phyloP scores from a whole-genome alignment of 1,140 invertebrate genomes.

The Drosophila quadrilineata region DNA sequence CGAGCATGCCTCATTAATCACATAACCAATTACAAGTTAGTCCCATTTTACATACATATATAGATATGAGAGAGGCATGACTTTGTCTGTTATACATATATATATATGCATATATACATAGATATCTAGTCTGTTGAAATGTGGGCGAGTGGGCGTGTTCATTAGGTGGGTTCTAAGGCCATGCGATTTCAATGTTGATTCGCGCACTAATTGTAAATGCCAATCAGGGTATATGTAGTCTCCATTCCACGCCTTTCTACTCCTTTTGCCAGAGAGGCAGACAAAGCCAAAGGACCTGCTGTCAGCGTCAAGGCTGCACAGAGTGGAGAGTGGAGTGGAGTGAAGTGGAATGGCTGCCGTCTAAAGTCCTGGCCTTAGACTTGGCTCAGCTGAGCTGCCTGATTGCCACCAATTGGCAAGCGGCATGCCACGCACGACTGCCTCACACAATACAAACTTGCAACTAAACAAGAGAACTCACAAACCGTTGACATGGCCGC shows the following conservation, averaged over 20 bases:
- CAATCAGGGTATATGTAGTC: conserved; percentile 66
- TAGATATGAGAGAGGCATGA: neutral
- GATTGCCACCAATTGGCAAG: conserved; percentile 74
- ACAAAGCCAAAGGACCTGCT: conserved; percentile 40
- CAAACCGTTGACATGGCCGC: conserved; percentile 6
- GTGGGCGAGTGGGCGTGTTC: conserved; percentile 10
- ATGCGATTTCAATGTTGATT: conserved; percentile 63
- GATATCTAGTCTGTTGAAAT: neutral
- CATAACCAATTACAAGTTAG: conserved; percentile 74
- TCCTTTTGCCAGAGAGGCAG: neutral
- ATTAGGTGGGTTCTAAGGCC: conserved; percentile 40
- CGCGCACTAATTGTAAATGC: conserved; percentile 79
- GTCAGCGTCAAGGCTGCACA: neutral
- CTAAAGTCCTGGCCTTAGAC: conserved; percentile 34
- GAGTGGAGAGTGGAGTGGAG: neutral
- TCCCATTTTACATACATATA: conserved; percentile 47
- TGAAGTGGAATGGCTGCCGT: conserved; percentile 8
- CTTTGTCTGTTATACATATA: no score
- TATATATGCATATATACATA: no score
- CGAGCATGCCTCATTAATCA: conserved; percentile 68
- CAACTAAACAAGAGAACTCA: conserved; percentile 64
- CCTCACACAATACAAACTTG: conserved; percentile 75
- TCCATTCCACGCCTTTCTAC: conserved; percentile 7
- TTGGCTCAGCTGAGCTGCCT: conserved; percentile 27
- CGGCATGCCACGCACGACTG: conserved; percentile 70